Base-by-base conservation (phyloP, 1,140 invertebrate genomes). In the Sminthurinus signatus region DNA sequence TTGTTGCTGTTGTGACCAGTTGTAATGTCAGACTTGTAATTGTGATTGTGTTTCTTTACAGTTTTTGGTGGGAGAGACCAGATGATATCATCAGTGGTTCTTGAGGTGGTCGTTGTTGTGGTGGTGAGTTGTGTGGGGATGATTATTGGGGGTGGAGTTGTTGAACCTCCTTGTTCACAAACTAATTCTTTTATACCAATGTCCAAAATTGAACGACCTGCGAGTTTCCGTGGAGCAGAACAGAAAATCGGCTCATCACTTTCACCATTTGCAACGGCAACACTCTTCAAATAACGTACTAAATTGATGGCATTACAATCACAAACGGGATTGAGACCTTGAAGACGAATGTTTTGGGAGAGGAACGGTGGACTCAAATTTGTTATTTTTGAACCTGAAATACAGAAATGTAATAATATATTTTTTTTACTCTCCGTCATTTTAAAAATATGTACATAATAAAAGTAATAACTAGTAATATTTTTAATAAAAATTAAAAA, bases 291-390 rank as follows among this genome's bases (percentile, higher is more conserved):
- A 88, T 89, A 92, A 44, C 85, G 80, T 67, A 88, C 82, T 8
- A 94, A 78, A 2, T 88, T 85, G 69, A 85, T 80, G 2, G 86
- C 83, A 73, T 87, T 86, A 74, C 92, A 94, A 74, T 93, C 89
- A 74, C 92, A 95, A 46, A 83, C 81, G 84, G 10, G 90, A 88
- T 77, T 92, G 91, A 15, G 80, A 4, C 86, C 84, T 58, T 85
- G 80, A 14, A 89, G 81, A 74, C 91, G 89, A 72, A 92, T 89
- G 3, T 93, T 76, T 29, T 87, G 84, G 17, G 5, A 28, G 10
- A 94, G 76, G 50, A 93, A 80, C 70, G 90, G 88, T 0, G 86
- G 81, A 56, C 86, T 83, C 2, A 94, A 74, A 1, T 85, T 88
- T 4, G 81, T 80, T 43, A 95, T 79, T 74, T 86, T 85, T 72